Conservation (phyloP, 2,888 invertebrate genomes). For the Muschampia plurimacula region DNA sequence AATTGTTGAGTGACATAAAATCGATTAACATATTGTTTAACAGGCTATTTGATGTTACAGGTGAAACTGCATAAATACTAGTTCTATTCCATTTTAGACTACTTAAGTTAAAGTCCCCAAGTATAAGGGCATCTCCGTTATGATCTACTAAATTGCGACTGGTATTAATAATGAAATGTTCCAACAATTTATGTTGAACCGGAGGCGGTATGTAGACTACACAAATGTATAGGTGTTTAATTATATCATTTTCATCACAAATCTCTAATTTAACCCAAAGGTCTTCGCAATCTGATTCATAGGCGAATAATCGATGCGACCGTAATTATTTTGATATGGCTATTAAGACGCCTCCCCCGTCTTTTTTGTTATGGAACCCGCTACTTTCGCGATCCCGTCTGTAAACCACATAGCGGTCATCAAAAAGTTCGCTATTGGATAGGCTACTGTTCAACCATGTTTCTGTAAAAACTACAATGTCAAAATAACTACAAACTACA, state of each 20-base stretch:
- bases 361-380: conserved; percentile 19
- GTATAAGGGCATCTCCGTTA: not conserved
- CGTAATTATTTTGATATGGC: not conserved
- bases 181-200: no score
- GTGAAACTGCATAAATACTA: conserved; percentile 19
- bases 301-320: no score
- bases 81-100: not conserved
- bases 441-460: conserved; percentile 26
- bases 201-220: no score
- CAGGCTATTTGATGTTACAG: conserved; percentile 23
- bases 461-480: no score
- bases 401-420: conserved; percentile 27
- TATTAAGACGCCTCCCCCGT: conserved; percentile 29
- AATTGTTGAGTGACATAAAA: conserved; percentile 32
- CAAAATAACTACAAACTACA: no score
- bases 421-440: conserved; percentile 27
- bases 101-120: conserved; percentile 2
- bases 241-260: no score
- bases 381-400: conserved; percentile 25
- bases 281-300: no score
- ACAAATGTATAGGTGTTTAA: no score
- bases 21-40: conserved; percentile 31
- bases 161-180: no score
- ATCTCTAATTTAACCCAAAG: no score
- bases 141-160: conserved; percentile 3